Conservation (phyloP, 1,140 invertebrate species). For the Drosophila willistoni region DNA sequence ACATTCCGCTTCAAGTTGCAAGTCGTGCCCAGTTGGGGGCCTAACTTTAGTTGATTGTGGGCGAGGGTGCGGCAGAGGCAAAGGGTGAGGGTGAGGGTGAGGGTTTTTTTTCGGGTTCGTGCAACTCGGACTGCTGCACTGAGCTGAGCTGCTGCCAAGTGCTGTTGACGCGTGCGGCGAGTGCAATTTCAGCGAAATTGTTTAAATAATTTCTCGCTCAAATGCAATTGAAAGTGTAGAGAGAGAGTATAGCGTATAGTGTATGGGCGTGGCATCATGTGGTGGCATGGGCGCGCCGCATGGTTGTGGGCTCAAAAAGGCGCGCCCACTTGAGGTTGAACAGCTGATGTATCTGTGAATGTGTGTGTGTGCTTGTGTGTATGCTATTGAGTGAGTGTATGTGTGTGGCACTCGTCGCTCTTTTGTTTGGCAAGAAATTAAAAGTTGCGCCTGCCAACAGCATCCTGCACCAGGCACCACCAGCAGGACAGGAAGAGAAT, state of each 20-base stretch:
- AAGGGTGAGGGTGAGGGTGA: too few relatives aligned
- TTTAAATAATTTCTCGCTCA: constrained; percentile 81
- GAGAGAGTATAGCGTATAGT: not conserved
- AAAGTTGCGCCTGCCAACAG: constrained; percentile 71
- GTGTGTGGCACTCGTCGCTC: constrained; percentile 58
- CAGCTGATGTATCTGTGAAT: constrained; percentile 53
- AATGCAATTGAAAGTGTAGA: constrained; percentile 73
- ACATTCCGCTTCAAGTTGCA: constrained; percentile 61
- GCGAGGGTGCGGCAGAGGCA: not conserved
- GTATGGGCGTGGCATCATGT: not conserved
- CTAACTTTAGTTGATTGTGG: constrained; percentile 40
- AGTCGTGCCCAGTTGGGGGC: constrained; percentile 51
- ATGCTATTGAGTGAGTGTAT: constrained; percentile 12
- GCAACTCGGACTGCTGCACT: constrained; percentile 46
- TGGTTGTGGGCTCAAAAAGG: constrained; percentile 39
- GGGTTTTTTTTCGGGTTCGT: constrained; percentile 41
- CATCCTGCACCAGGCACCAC: constrained; percentile 53
- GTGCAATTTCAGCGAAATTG: constrained; percentile 77
- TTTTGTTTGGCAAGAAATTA: constrained; percentile 78
- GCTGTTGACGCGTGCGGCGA: constrained; percentile 78
- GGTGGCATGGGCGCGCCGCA: not conserved
- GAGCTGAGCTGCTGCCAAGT: constrained; percentile 47
- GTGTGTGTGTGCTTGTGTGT: constrained; percentile 4
- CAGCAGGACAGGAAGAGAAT: constrained; percentile 23
- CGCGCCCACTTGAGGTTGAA: constrained; percentile 61